phyloP scores from a whole-genome alignment of 2,888 invertebrate species.

The Stictocephala bisonia region DNA sequence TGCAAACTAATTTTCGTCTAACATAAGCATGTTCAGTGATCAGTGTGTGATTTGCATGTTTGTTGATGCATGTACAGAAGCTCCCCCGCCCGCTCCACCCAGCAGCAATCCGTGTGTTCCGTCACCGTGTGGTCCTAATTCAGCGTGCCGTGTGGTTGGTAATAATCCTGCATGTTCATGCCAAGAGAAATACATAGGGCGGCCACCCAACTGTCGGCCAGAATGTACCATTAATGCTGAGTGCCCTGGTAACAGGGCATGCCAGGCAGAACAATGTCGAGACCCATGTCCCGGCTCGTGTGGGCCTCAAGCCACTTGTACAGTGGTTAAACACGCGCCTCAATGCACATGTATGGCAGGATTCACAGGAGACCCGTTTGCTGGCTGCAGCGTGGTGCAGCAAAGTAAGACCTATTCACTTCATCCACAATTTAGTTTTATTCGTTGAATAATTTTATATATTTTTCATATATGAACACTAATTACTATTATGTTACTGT shows the following conservation, averaged over 20 bases:
- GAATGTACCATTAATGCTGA: constrained; percentile 72
- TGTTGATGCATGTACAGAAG: constrained; percentile 41
- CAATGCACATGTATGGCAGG: constrained; percentile 68
- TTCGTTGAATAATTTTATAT: no score
- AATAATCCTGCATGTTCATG: constrained; percentile 70
- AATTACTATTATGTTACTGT: no score
- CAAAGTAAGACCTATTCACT: constrained; percentile 68
- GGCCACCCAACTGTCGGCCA: constrained; percentile 74
- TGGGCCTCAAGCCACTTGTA: constrained; percentile 75
- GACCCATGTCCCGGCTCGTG: constrained; percentile 77
- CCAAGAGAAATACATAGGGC: constrained; percentile 70
- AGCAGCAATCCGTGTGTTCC: constrained; percentile 79
- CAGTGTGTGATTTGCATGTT: background rate
- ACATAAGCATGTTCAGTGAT: background rate
- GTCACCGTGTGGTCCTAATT: constrained; percentile 73
- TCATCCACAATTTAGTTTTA: no score
- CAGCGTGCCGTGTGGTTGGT: constrained; percentile 68
- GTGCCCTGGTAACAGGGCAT: constrained; percentile 68
- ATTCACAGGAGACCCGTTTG: constrained; percentile 73
- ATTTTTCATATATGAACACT: no score
- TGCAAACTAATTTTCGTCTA: no score
- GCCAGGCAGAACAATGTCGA: constrained; percentile 67
- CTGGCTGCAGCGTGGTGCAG: constrained; percentile 68
- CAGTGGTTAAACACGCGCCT: constrained; percentile 69
- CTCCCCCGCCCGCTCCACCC: constrained; percentile 58